A percentile compares a stretch with the other conserved stretches of the same genome.
phyloP scores from a whole-genome alignment of 2,797 vertebrate genomes.

The Gambusia yucatana region DNA sequence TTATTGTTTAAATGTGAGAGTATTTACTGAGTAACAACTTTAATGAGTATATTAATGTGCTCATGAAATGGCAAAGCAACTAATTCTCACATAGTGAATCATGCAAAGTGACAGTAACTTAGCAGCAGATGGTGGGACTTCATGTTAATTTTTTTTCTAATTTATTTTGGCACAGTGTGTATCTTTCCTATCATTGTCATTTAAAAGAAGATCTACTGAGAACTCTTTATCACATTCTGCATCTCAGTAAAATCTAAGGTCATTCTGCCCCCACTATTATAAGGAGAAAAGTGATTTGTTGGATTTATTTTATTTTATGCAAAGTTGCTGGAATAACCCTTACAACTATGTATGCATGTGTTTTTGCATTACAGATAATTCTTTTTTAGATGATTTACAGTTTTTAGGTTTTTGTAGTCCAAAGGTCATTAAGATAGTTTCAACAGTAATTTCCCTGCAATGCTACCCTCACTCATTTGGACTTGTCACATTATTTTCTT shows the following conservation, averaged over 20 bases:
- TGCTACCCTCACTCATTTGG: neutral
- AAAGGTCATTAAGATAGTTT: neutral
- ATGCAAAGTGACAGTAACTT: neutral
- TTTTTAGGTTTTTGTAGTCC: neutral
- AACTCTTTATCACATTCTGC: neutral
- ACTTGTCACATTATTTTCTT: neutral
- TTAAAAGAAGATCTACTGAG: neutral
- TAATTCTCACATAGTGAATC: neutral
- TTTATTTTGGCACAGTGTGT: neutral
- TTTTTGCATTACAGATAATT: neutral
- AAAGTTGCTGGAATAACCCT: neutral
- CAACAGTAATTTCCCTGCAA: neutral
- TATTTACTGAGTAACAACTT: neutral
- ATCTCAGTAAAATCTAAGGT: neutral
- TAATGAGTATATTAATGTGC: neutral
- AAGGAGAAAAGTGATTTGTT: neutral
- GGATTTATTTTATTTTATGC: neutral
- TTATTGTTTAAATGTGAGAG: neutral
- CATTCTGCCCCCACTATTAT: neutral
- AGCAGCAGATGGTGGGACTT: conserved; percentile 1
- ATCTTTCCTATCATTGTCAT: neutral
- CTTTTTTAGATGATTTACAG: neutral
- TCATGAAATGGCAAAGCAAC: neutral
- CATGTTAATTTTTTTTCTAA: neutral
- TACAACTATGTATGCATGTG: neutral